Evolutionary conservation across 1,140 invertebrate species (phyloP).

Genomic region (Drosophila lowei): DNA sequence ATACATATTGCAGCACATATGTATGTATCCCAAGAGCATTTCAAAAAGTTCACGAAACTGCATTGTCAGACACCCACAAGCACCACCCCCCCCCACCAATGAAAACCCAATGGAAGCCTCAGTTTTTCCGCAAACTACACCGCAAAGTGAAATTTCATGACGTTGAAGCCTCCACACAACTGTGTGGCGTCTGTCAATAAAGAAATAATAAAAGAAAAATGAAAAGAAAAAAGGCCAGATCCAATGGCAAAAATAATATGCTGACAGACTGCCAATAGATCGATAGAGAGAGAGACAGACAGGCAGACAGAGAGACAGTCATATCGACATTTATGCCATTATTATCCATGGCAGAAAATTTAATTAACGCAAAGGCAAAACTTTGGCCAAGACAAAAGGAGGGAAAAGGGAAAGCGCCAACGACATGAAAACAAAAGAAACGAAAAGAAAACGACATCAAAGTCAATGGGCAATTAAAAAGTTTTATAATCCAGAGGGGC

Average conservation of each 20-base stretch:
- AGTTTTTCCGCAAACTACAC: conserved; percentile 34
- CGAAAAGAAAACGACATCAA: conserved; percentile 29
- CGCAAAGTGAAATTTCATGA: conserved; percentile 73
- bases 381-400: conserved; percentile 38
- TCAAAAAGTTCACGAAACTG: conserved; percentile 39
- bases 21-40: conserved; percentile 16
- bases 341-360: conserved; percentile 57
- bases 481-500: conserved; percentile 45
- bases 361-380: conserved; percentile 54
- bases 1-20: conserved; percentile 5
- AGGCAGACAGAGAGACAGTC: conserved; percentile 1
- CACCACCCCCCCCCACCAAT: conserved; percentile 8
- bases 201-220: conserved; percentile 44
- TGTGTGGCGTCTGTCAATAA: conserved; percentile 65
- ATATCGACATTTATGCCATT: conserved; percentile 67
- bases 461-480: conserved; percentile 70
- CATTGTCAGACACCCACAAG: conserved; percentile 29
- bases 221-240: background rate
- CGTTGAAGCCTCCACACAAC: conserved; percentile 27
- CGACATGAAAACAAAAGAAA: conserved; percentile 16
- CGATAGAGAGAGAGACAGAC: conserved; percentile 37
- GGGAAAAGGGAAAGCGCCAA: conserved; percentile 7
- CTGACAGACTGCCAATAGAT: conserved; percentile 31
- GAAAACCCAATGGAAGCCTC: conserved; percentile 33
- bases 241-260: conserved; percentile 72